phyloP scores from a whole-genome alignment of 2,113 vertebrate genomes.

The Psittacus erithacus region DNA sequence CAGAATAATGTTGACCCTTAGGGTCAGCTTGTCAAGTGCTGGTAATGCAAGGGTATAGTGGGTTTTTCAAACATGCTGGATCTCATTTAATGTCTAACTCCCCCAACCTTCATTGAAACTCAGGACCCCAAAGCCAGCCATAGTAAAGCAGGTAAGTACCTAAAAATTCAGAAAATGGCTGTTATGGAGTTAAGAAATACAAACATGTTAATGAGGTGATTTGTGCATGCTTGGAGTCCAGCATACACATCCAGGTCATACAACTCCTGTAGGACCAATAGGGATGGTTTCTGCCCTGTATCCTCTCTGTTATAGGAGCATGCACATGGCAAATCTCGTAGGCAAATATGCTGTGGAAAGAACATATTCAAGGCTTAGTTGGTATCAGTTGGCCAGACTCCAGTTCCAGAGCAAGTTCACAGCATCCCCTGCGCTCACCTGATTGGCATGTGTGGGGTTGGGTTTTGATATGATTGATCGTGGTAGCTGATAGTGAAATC shows the following conservation, averaged over 20 bases:
- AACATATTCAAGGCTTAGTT: background rate
- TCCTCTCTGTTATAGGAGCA: background rate
- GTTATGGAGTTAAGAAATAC: background rate
- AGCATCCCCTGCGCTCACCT: background rate
- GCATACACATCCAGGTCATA: fast-evolving
- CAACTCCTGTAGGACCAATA: background rate
- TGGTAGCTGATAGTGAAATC: background rate
- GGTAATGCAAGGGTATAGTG: background rate
- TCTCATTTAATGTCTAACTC: background rate
- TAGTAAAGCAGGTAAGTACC: background rate
- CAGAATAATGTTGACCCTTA: background rate
- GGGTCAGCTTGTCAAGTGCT: background rate
- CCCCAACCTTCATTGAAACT: background rate
- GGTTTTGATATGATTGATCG: background rate
- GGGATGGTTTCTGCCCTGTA: background rate
- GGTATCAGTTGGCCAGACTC: background rate
- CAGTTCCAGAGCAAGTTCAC: background rate
- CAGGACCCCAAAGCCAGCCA: background rate
- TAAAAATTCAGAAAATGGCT: background rate
- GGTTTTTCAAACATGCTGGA: background rate
- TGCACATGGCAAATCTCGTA: background rate
- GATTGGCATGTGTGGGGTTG: background rate
- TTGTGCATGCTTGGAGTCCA: background rate
- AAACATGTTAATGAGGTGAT: background rate
- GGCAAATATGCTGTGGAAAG: background rate